Base-by-base conservation (phyloP, 2,113 vertebrate species). In the Percopsis transmontana region DNA sequence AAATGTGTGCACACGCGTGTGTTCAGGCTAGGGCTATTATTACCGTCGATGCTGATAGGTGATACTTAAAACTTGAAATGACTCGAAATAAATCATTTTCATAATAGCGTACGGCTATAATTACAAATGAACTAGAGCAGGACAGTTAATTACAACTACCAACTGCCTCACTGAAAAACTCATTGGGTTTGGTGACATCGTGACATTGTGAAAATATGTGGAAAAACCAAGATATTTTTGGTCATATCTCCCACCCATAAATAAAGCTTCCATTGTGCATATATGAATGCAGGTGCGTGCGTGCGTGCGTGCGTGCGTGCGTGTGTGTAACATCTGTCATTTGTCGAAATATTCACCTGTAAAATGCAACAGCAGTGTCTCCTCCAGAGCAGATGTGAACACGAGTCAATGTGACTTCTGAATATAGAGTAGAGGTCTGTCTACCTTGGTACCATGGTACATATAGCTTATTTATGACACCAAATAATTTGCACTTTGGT, bases 391-490 rank as follows among this genome's bases (percentile, higher is more conserved):
- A 38, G 61, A 56, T 10, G 54, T 55, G 39, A 70, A 61, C 69
- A 12, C 5, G 57, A 52, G 76, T 64, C 58, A 56, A 21, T 79
- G 81, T 65, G 42, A 57, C 27, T 76, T 60, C 80, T 54, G 13
- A 23, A 84, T 76, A 39, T 59, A 76, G 66, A 27, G 59, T 71
- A 59, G 59, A 67, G 66, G 67, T 68, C 60, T 72, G 62, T 71
- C 55, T 76, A 15, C 27, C 50, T 44, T 62, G 50, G 55, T 6
- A 16, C 63, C 58, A 55, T 62, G 51, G 77, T 20, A 82, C 47
- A 62, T 41, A 58, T 63, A 45, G 58, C 72, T 63, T 72, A 76
- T 79, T 85, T 82, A 80, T 83, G 48, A 51, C n/a, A n/a, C n/a
- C 1, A 51, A 33, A 33, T 33, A 4, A 33, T 33, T 83, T 19